Evolutionary conservation across 2,888 invertebrate species (phyloP).

Genomic region (Hirtodrosophila trivittata): DNA sequence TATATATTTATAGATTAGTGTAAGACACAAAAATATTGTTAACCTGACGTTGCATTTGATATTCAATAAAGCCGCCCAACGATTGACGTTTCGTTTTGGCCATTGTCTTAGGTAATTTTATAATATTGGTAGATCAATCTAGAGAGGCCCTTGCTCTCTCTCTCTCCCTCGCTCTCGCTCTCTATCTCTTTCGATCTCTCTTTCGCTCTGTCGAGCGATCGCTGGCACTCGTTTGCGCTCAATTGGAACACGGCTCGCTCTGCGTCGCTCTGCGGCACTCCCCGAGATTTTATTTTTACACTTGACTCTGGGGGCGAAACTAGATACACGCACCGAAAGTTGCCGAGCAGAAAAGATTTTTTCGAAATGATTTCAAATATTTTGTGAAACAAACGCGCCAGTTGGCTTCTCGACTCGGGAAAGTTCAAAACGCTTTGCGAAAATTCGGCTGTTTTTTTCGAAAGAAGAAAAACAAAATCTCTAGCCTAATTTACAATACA

Average conservation of each 20-base stretch:
- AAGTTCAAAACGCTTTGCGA: slow-evolving; percentile 78
- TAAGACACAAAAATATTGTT: slow-evolving; percentile 50
- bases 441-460: slow-evolving; percentile 27
- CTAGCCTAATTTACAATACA: not conserved
- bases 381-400: slow-evolving; percentile 68
- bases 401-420: slow-evolving; percentile 83
- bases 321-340: slow-evolving; percentile 65
- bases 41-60: slow-evolving; percentile 54
- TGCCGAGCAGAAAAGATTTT: slow-evolving; percentile 30
- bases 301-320: slow-evolving; percentile 75
- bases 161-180: slow-evolving; percentile 8
- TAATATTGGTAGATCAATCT: slow-evolving; percentile 12
- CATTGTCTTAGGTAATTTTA: slow-evolving; percentile 54
- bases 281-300: slow-evolving; percentile 74
- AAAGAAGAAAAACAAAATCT: not conserved
- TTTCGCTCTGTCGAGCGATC: slow-evolving; percentile 3
- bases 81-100: slow-evolving; percentile 56
- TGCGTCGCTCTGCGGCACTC: slow-evolving; percentile 44
- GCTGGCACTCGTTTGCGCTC: slow-evolving; percentile 36
- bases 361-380: slow-evolving; percentile 65
- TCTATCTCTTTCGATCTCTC: slow-evolving; percentile 8
- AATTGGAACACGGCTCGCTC: slow-evolving; percentile 11
- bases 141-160: not conserved
- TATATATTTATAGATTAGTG: slow-evolving; percentile 45
- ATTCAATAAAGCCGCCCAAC: slow-evolving; percentile 64